phyloP scores from a whole-genome alignment of 1,140 invertebrate genomes.

The Aphis gossypii region DNA sequence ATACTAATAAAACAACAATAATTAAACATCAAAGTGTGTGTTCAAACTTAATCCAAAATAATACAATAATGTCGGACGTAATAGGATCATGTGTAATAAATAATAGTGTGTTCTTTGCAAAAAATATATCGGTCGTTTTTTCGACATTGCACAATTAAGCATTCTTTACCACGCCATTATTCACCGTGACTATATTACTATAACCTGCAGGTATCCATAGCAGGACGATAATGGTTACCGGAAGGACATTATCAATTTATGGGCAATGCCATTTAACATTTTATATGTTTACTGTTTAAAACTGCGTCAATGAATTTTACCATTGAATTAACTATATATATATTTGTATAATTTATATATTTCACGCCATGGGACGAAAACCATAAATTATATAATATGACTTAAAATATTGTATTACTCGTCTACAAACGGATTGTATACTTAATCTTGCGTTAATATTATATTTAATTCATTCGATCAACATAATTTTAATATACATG shows the following conservation, averaged over 20 bases:
- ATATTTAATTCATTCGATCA: background rate
- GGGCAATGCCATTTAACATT: background rate
- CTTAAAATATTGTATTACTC: background rate
- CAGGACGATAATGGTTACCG: background rate
- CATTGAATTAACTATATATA: background rate
- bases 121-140: conserved; percentile 5
- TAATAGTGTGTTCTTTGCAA: background rate
- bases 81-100: background rate
- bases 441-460: background rate
- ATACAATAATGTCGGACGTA: background rate
- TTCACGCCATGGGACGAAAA: background rate
- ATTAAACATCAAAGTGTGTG: background rate
- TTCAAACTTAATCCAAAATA: background rate
- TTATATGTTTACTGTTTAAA: conserved; percentile 1
- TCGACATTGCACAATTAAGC: background rate
- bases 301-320: background rate
- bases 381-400: background rate
- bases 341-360: background rate
- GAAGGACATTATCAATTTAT: conserved; percentile 25
- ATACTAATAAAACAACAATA: background rate
- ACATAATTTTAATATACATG: background rate
- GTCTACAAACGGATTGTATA: background rate
- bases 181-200: background rate
- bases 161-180: background rate
- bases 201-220: conserved; percentile 8